Evolutionary conservation across 1,140 invertebrate species (phyloP).

Genomic region (Aphaenogaster rudis): DNA sequence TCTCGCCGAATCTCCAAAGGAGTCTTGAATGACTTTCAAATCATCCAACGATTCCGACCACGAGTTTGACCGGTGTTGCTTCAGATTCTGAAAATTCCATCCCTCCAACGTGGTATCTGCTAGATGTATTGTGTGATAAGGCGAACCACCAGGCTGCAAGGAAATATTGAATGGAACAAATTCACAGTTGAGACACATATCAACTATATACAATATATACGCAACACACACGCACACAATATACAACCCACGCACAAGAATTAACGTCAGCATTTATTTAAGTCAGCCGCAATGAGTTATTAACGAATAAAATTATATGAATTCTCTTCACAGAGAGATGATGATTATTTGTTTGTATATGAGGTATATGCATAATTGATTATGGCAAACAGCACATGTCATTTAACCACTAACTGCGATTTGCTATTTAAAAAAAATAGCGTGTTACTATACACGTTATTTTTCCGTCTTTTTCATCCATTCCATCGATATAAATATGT

Average conservation of each 20-base stretch:
- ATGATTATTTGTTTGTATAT: background rate
- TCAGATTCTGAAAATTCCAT: conserved; percentile 91
- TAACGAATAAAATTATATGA: conserved; percentile 16
- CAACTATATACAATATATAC: background rate
- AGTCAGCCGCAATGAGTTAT: background rate
- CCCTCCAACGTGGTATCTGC: conserved; percentile 93
- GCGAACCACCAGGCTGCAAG: conserved; percentile 91
- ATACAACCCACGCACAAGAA: background rate
- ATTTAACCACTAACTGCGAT: conserved; percentile 41
- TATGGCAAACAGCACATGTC: conserved; percentile 41
- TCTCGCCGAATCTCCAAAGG: conserved; percentile 76
- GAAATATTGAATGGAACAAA: conserved; percentile 14
- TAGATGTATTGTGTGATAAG: conserved; percentile 96
- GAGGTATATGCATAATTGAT: background rate
- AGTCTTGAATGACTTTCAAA: conserved; percentile 86
- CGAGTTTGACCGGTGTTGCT: conserved; percentile 94
- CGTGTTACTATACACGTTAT: background rate
- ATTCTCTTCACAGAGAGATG: background rate
- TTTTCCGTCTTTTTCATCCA: conserved; percentile 18
- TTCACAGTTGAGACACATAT: background rate
- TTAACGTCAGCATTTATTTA: background rate
- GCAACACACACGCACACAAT: conserved; percentile 18
- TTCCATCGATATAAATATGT: background rate
- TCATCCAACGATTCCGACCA: conserved; percentile 95
- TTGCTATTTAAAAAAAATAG: conserved; percentile 2